phyloP scores from a whole-genome alignment of 2,888 invertebrate species.

The Pseudanteris insignis region DNA sequence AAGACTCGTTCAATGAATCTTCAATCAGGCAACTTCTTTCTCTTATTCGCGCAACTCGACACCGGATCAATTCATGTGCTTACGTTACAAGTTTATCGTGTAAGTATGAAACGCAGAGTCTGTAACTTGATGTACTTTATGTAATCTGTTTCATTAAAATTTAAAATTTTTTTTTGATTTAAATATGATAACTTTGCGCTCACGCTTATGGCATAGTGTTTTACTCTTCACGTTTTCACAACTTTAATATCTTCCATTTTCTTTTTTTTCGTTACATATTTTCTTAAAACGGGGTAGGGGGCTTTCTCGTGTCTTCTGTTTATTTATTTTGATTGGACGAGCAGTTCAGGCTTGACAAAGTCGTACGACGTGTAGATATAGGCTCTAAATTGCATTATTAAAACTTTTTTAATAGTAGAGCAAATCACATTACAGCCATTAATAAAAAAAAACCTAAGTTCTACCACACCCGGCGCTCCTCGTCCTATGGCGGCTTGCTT shows the following conservation, averaged over 20 bases:
- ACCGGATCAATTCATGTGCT: conserved; percentile 35
- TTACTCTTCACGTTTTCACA: no score
- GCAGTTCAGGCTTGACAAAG: conserved; percentile 44
- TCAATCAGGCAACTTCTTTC: conserved; percentile 5
- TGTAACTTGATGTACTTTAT: conserved; percentile 7
- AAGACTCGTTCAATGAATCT: not conserved
- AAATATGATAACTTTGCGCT: no score
- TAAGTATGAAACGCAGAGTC: conserved; percentile 37
- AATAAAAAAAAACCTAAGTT: conserved; percentile 63
- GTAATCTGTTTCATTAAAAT: no score
- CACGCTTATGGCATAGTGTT: no score
- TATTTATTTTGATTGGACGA: conserved; percentile 44
- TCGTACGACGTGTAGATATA: conserved; percentile 43
- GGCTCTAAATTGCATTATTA: conserved; percentile 46
- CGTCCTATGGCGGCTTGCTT: conserved; percentile 63
- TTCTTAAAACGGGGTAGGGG: conserved; percentile 25
- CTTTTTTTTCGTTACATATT: no score
- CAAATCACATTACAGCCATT: conserved; percentile 59
- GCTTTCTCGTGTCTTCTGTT: conserved; percentile 7
- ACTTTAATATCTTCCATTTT: no score
- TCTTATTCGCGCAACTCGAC: conserved; percentile 25
- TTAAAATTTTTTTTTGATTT: no score
- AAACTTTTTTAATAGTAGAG: conserved; percentile 46
- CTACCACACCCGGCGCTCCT: conserved; percentile 53
- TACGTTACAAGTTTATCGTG: conserved; percentile 21